These are phyloP conservation scores for Drosophila prolongata DNA, from an alignment of 2,888 invertebrate species.

Conservation along the genomic window DNA sequence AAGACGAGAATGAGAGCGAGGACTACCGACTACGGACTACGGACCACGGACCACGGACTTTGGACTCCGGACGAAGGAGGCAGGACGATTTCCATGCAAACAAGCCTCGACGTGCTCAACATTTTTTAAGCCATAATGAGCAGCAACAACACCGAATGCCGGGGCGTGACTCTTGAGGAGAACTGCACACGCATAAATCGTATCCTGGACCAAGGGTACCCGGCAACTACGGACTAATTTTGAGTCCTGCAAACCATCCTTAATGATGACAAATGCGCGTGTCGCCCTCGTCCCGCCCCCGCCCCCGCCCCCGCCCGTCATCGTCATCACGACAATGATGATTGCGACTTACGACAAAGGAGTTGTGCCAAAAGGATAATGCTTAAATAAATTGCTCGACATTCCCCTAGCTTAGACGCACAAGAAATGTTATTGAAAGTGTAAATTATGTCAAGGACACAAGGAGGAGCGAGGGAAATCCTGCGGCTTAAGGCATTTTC, in stretches of 20 bases:
- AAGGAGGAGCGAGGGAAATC: constrained; percentile 38
- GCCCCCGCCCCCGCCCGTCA: neutral
- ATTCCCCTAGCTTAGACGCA: constrained; percentile 43
- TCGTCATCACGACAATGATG: constrained; percentile 36
- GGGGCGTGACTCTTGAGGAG: constrained; percentile 66
- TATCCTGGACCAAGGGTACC: constrained; percentile 49
- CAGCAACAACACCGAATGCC: constrained; percentile 55
- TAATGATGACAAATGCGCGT: constrained; percentile 76
- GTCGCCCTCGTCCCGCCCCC: constrained; percentile 5
- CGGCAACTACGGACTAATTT: constrained; percentile 62
- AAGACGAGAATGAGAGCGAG: constrained; percentile 29
- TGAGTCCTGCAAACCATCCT: constrained; percentile 51
- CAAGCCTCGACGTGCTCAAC: constrained; percentile 73
- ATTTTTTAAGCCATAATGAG: constrained; percentile 77
- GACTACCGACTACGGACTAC: constrained; percentile 19
- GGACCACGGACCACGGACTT: constrained; percentile 9
- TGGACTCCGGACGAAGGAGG: neutral
- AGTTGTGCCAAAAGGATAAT: constrained; percentile 58
- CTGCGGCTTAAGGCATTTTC: constrained; percentile 33
- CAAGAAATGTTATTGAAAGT: constrained; percentile 71
- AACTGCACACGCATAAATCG: constrained; percentile 75
- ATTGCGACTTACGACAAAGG: constrained; percentile 58
- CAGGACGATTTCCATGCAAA: constrained; percentile 59
- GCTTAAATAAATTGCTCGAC: constrained; percentile 60
- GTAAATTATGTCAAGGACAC: constrained; percentile 79